phyloP scores from a whole-genome alignment of 2,888 invertebrate species.

The Crematogaster levior region DNA sequence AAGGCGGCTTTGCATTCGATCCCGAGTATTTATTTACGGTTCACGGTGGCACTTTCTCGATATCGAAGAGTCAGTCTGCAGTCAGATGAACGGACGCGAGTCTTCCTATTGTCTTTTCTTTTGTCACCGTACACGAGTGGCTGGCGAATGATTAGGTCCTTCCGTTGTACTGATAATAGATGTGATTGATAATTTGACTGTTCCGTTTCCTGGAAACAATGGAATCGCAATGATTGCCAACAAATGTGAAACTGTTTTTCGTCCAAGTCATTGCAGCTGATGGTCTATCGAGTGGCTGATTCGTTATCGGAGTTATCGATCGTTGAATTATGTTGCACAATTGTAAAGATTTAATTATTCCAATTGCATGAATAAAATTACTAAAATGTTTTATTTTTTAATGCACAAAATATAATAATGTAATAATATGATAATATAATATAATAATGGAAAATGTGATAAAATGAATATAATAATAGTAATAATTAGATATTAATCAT shows the following conservation, averaged over 20 bases:
- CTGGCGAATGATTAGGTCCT: slow-evolving; percentile 14
- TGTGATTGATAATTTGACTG: background rate
- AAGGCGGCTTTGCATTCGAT: slow-evolving; percentile 2
- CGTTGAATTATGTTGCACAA: background rate
- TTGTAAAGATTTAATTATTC: background rate
- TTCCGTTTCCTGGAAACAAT: background rate
- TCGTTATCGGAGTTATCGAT: slow-evolving; percentile 20
- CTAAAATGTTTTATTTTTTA: background rate
- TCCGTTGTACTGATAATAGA: slow-evolving; percentile 17
- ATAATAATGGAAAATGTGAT: no score
- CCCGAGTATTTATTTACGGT: slow-evolving; percentile 1
- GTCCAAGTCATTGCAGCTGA: background rate
- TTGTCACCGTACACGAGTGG: background rate
- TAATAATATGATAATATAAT: no score
- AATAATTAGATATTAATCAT: background rate
- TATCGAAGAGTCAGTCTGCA: background rate
- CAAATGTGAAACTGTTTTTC: background rate
- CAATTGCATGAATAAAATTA: background rate
- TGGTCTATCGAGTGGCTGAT: background rate
- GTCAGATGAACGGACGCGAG: background rate
- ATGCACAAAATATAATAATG: no score
- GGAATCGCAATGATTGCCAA: background rate
- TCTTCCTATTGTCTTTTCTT: background rate
- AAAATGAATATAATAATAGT: background rate
- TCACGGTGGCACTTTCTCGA: slow-evolving; percentile 14